Evolutionary conservation across 2,113 vertebrate genomes (phyloP), one percentile per base, ranked within the genome.

Genomic region (Hypanus sabinus): DNA sequence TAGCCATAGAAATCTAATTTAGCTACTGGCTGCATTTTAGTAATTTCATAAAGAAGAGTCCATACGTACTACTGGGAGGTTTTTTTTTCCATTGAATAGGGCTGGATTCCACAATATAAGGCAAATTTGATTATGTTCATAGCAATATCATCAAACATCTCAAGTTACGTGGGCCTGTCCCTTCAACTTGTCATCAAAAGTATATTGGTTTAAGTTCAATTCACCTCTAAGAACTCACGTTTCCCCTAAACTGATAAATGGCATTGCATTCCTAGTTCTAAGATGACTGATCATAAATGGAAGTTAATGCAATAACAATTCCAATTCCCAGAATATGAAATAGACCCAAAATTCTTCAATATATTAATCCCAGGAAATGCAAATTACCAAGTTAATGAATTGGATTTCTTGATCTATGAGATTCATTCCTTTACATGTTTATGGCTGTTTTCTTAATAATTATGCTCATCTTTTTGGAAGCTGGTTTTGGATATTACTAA

Each of bases 61-160:
- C 16, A 90, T 90, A 14, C 16, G 65, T 65, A 30, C 57, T 33
- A 90, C 18, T 65, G 85, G 60, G 85, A 65, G 85, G 33, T 90
- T 36, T 90, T 68, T 90, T 36, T 90, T 68, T 90, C 60, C 60
- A 90, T 68, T 90, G 60, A 62, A 65, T 33, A n/a, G n/a, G 62
- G 65, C 60, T 18, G 62, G 30, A 65, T 90, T 65, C n/a, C n/a
- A 33, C 30, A 90, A 65, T 90, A 65, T 90, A 33, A 68, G 33
- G 65, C 81, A 90, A 90, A 90, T 90, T n/a, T 90, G 16, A 90
- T 90, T 33, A 65, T 90, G 14, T 68, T 60, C 20, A 5, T n/a
- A 65, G 30, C 85, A 90, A 90, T 90, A n/a, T 65, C 85, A 90
- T 90, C 85, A 90, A 14, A 33, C 60, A 90, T 60, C n/a, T 90